A percentile compares a stretch with the other conserved stretches of the same genome.
phyloP scores from a whole-genome alignment of 2,113 vertebrate genomes.

The Callocephalon fimbriatum region DNA sequence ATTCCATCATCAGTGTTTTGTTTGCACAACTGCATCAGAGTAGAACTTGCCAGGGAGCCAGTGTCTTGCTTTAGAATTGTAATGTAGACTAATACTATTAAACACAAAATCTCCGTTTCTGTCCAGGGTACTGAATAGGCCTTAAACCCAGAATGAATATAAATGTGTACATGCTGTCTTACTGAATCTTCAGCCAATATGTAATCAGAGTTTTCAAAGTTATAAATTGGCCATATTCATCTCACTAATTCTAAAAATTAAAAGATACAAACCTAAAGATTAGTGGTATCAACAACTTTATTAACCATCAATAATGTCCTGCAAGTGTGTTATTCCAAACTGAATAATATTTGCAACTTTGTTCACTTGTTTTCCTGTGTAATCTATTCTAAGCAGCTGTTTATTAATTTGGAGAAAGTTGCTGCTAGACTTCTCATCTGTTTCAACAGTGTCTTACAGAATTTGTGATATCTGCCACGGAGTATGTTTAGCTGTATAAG shows the following conservation, averaged over 20 bases:
- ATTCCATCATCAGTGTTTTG: not conserved
- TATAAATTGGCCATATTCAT: not conserved
- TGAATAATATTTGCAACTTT: not conserved
- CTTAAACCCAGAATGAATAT: not conserved
- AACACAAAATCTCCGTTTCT: not conserved
- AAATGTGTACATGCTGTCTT: not conserved
- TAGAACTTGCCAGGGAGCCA: not conserved
- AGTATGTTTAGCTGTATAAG: not conserved
- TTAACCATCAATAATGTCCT: not conserved
- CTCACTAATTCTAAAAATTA: not conserved
- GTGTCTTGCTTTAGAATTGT: not conserved
- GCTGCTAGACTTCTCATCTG: not conserved
- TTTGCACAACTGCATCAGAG: not conserved
- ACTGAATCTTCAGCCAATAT: not conserved
- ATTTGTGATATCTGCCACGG: not conserved
- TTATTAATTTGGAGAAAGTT: constrained; percentile 21
- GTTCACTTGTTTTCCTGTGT: not conserved
- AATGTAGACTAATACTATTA: not conserved
- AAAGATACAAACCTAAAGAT: not conserved
- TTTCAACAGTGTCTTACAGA: not conserved
- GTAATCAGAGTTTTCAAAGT: not conserved
- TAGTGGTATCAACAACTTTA: not conserved
- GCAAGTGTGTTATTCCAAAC: not conserved
- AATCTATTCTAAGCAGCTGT: not conserved
- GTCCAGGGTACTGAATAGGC: not conserved